Evolutionary conservation across 2,888 invertebrate genomes (phyloP).

Genomic region (Therioaphis trifolii): DNA sequence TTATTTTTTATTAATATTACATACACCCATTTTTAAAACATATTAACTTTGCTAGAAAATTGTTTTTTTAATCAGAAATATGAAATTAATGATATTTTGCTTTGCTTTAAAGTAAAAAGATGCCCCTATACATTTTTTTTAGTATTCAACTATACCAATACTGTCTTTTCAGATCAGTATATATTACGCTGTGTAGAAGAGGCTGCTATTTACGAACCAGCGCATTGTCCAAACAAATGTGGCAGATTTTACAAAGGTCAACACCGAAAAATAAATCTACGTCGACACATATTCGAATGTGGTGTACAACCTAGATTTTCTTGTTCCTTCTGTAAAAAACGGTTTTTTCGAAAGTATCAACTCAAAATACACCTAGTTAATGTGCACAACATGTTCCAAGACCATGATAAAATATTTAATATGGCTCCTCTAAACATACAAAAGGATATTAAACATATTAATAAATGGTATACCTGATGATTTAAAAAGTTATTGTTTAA

Average conservation of each 20-base stretch:
- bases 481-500: no score
- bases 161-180: slow-evolving; percentile 30
- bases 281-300: slow-evolving; percentile 71
- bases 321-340: slow-evolving; percentile 55
- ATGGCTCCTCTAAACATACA: no score
- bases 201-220: background rate
- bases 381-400: slow-evolving; percentile 24
- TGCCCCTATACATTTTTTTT: background rate
- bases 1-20: no score
- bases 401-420: background rate
- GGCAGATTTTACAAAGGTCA: slow-evolving; percentile 56
- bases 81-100: background rate
- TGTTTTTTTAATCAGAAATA: background rate
- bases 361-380: slow-evolving; percentile 47
- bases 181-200: background rate
- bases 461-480: no score
- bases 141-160: background rate
- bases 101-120: background rate
- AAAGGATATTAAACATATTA: no score
- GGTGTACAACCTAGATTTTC: slow-evolving; percentile 68
- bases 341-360: slow-evolving; percentile 56
- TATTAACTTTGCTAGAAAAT: background rate
- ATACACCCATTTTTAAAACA: no score
- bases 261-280: slow-evolving; percentile 33
- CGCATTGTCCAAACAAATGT: slow-evolving; percentile 51